phyloP scores from a whole-genome alignment of 92 coral and sea anemone genomes.

The Pocillopora meandrina region DNA sequence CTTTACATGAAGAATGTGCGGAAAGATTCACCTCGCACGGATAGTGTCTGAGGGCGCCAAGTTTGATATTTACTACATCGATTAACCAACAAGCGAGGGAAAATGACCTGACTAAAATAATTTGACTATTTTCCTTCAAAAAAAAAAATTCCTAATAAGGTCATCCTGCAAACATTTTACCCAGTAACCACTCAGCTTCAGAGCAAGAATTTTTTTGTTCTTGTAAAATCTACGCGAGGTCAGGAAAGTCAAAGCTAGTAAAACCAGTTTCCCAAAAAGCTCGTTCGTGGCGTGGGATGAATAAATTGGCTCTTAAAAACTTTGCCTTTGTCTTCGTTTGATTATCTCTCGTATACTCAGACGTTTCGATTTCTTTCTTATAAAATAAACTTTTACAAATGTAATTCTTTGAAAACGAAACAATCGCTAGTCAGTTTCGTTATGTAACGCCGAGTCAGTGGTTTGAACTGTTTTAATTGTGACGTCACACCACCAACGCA shows the following conservation, averaged over 20 bases:
- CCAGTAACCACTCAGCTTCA: neutral
- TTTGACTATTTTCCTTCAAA: no score
- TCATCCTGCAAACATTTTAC: neutral
- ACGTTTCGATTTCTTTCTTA: neutral
- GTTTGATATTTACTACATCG: no score
- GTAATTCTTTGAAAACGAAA: neutral
- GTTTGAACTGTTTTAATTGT: constrained; percentile 15
- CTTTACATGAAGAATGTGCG: no score
- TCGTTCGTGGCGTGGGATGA: neutral
- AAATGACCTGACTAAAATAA: no score
- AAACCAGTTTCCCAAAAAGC: constrained; percentile 22
- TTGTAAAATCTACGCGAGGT: neutral
- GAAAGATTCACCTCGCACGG: no score
- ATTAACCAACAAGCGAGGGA: no score
- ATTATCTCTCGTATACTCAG: neutral
- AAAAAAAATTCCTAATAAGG: no score
- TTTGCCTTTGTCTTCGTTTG: no score
- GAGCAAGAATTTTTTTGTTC: neutral
- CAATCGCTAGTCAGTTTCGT: constrained; percentile 4
- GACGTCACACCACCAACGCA: constrained; percentile 52
- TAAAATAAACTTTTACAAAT: neutral
- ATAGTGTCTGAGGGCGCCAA: no score
- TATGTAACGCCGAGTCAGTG: constrained; percentile 3
- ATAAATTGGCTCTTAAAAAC: neutral
- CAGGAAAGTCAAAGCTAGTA: constrained; percentile 15